Evolutionary conservation across 2,888 invertebrate genomes (phyloP), one percentile per base, ranked within the genome.

Genomic region (Leptarthrus brevirostris): DNA sequence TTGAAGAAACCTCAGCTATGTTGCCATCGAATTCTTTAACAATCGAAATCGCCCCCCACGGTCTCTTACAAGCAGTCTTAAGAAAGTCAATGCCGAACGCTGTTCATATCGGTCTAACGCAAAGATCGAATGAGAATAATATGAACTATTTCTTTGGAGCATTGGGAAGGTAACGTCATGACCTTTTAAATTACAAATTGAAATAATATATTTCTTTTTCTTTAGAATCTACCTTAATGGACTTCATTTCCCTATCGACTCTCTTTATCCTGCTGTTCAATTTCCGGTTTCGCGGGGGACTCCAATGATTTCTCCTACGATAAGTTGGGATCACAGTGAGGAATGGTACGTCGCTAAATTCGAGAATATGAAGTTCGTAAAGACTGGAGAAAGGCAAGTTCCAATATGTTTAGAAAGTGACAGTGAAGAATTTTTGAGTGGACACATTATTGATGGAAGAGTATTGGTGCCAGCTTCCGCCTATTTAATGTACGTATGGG

Each of bases 211-310:
- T 47, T 69, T 84, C n/a, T n/a, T 82, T 75, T 78, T 86, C 83
- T 82, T 24, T 80, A 93, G 93, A 79, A 83, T 96, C 75, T 96
- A 92, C 84, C 89, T 90, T 77, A 86, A 88, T 24, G 97, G 98
- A 1, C 81, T 92, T 71, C 90, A 93, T 79, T 89, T 94, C 1
- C 88, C 91, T 75, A 83, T 96, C 3, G 88, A 92, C 0, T 89
- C 90, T 73, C 86, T 98, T 47, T 96, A 95, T 83, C 93, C 95
- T 0, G 83, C 87, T 24, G 86, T 95, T 0, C 81, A 88, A 49
- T 95, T 90, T 83, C 97, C 97, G 0, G 97, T 97, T 0, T 92
- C 95, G 0, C 88, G 92, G 30, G 92, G 93, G 1, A 97, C 97
- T 0, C 92, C 94, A 0, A 93, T 93, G 90, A 87, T 97, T 53